These are phyloP conservation scores for Drosophila albomicans DNA, from an alignment of 1,140 invertebrate genomes.

Conservation along the genomic window DNA sequence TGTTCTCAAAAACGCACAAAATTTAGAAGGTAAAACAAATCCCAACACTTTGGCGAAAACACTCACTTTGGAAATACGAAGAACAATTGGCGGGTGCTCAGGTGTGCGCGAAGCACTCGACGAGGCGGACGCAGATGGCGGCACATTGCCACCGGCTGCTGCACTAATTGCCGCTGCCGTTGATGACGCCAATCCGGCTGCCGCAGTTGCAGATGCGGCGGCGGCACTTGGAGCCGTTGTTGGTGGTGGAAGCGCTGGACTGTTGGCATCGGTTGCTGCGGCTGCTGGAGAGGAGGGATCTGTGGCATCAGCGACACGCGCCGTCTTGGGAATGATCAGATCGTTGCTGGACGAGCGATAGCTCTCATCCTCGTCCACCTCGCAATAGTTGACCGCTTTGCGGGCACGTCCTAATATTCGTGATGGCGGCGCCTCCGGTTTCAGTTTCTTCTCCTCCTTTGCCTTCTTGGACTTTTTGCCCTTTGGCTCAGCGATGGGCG, in stretches of 20 bases:
- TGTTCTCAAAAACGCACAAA: too few species aligned
- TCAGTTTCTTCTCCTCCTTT: constrained; percentile 82
- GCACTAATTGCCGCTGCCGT: constrained; percentile 7
- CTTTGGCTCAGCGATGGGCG: constrained; percentile 48
- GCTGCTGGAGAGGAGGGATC: constrained; percentile 17
- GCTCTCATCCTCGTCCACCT: constrained; percentile 80
- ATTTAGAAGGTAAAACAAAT: too few species aligned
- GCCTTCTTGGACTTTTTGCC: constrained; percentile 64
- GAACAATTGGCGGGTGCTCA: constrained; percentile 86
- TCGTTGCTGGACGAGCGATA: constrained; percentile 84
- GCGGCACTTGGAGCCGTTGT: constrained; percentile 57
- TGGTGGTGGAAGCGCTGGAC: constrained; percentile 62
- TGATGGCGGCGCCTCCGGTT: constrained; percentile 84
- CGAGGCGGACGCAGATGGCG: constrained; percentile 46
- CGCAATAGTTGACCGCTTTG: constrained; percentile 83
- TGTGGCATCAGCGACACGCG: constrained; percentile 29
- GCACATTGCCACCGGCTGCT: constrained; percentile 19
- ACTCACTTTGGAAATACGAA: constrained; percentile 87
- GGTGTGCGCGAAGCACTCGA: constrained; percentile 76
- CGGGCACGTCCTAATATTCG: constrained; percentile 76
- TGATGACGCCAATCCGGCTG: constrained; percentile 72
- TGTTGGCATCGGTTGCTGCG: constrained; percentile 7
- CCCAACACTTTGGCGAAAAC: neutral
- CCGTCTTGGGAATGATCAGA: constrained; percentile 69
- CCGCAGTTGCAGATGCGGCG: constrained; percentile 76